phyloP scores from a whole-genome alignment of 2,888 invertebrate species.

The Caenorhabditis sp. region DNA sequence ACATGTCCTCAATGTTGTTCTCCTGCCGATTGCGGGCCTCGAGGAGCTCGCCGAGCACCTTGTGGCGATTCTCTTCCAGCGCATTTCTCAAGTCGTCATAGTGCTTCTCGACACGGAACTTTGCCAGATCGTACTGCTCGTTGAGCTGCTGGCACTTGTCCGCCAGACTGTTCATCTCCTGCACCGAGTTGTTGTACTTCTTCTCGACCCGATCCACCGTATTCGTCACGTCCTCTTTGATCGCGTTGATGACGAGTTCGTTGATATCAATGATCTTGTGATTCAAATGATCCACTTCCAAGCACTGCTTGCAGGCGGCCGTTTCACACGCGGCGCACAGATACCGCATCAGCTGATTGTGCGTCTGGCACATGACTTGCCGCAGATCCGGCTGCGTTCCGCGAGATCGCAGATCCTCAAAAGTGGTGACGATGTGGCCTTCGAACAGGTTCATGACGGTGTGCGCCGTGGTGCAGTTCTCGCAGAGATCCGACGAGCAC shows the following conservation, averaged over 20 bases:
- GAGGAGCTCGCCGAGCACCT: constrained; percentile 69
- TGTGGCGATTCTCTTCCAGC: constrained; percentile 44
- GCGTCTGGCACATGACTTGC: constrained; percentile 68
- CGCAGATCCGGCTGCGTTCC: constrained; percentile 62
- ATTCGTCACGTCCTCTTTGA: constrained; percentile 62
- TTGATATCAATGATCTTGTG: constrained; percentile 72
- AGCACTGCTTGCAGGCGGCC: constrained; percentile 70
- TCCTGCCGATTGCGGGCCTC: constrained; percentile 75
- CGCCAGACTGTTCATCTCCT: constrained; percentile 71
- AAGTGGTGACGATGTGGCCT: constrained; percentile 87
- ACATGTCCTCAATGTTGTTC: constrained; percentile 72
- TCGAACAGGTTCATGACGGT: constrained; percentile 98
- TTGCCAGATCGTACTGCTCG: constrained; percentile 73
- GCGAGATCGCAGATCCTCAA: constrained; percentile 63
- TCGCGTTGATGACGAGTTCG: constrained; percentile 65
- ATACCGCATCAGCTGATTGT: constrained; percentile 65
- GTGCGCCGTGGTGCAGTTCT: constrained; percentile 95
- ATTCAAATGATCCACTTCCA: constrained; percentile 67
- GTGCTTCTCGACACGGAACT: constrained; percentile 62
- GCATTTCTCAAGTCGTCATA: constrained; percentile 58
- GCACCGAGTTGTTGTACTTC: constrained; percentile 69
- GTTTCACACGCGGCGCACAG: constrained; percentile 73
- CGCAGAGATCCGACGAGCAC: constrained; percentile 94
- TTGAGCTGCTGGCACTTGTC: constrained; percentile 69
- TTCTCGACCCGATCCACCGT: constrained; percentile 66